Evolutionary conservation across 1,140 invertebrate species (phyloP).

Genomic region (Caenorhabditis inopinata): DNA sequence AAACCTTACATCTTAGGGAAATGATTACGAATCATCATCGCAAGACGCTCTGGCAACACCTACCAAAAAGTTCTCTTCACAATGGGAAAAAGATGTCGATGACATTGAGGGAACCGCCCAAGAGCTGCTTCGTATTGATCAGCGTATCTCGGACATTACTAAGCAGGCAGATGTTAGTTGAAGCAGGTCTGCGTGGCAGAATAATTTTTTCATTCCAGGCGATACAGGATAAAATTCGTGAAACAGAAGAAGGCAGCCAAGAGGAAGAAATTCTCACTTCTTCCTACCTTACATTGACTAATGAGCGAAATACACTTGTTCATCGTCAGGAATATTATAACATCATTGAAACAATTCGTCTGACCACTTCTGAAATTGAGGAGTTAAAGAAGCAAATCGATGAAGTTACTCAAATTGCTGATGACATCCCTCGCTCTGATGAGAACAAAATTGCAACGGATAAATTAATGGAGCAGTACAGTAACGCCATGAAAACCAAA

Average conservation of each 20-base stretch:
- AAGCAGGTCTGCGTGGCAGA: too few species aligned
- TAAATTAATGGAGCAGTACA: constrained; percentile 43
- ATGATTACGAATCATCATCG: constrained; percentile 7
- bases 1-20: too few species aligned
- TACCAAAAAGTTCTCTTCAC: constrained; percentile 14
- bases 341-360: constrained; percentile 45
- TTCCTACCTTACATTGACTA: constrained; percentile 44
- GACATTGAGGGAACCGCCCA: constrained; percentile 29
- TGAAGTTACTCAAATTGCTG: constrained; percentile 23
- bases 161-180: constrained; percentile 33
- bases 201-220: not conserved
- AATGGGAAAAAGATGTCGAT: constrained; percentile 36
- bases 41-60: constrained; percentile 20
- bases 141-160: constrained; percentile 44
- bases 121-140: constrained; percentile 48
- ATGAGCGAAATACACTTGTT: constrained; percentile 52
- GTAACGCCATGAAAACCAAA: constrained; percentile 46
- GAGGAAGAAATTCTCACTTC: constrained; percentile 46
- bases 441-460: constrained; percentile 47
- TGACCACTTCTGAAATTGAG: constrained; percentile 35
- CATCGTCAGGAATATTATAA: constrained; percentile 52
- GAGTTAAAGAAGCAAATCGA: constrained; percentile 29
- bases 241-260: constrained; percentile 40
- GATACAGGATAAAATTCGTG: constrained; percentile 39
- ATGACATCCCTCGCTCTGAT: constrained; percentile 35